These are phyloP conservation scores for Oreocharis arfaki DNA, from an alignment of 2,113 vertebrate species.

Conservation along the genomic window DNA sequence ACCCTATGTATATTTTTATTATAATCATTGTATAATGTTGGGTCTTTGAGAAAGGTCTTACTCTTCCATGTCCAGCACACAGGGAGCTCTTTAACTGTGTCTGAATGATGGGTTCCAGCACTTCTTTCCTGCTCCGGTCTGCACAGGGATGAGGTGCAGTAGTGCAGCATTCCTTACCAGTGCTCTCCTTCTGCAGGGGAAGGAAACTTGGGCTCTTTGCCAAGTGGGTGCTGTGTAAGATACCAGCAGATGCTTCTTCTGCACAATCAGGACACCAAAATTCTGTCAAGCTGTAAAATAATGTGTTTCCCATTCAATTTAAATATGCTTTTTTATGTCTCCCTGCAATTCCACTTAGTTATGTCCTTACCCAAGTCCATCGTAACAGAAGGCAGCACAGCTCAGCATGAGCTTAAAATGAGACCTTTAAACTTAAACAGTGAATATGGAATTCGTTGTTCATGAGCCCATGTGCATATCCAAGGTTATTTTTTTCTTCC, in stretches of 20 bases:
- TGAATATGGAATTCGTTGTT: background rate
- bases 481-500: background rate
- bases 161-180: background rate
- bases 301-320: background rate
- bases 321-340: background rate
- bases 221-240: background rate
- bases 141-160: background rate
- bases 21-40: background rate
- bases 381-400: background rate
- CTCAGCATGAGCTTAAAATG: background rate
- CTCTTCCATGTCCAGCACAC: background rate
- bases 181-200: background rate
- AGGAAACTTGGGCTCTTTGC: background rate
- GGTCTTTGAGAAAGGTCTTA: background rate
- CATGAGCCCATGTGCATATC: background rate
- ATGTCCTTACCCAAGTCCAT: background rate
- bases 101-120: background rate
- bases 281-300: background rate
- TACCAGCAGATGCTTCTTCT: background rate
- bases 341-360: background rate
- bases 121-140: background rate
- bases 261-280: background rate
- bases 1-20: background rate
- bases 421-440: background rate
- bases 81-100: background rate